phyloP scores from a whole-genome alignment of 2,888 invertebrate species.

The Xestoiulus laeticollis region DNA sequence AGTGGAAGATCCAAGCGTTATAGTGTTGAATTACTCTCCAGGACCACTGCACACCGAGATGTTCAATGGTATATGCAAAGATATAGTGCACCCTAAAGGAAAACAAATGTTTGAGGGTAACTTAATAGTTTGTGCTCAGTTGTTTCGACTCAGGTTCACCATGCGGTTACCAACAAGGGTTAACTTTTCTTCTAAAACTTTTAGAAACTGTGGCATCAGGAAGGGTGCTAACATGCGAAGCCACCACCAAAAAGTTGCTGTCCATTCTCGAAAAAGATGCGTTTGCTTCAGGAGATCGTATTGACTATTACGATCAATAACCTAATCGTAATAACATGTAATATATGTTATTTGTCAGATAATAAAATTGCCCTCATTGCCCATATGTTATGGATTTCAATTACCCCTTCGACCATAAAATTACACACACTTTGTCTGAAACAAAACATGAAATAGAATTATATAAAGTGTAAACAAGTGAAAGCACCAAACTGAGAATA shows the following conservation, averaged over 20 bases:
- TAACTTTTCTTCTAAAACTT: not conserved
- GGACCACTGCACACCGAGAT: constrained; percentile 93
- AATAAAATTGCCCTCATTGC: not conserved
- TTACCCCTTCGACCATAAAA: no score
- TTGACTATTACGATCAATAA: constrained; percentile 48
- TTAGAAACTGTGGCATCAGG: constrained; percentile 27
- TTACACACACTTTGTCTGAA: no score
- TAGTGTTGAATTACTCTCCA: constrained; percentile 89
- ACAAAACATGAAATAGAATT: no score
- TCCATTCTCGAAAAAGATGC: constrained; percentile 38
- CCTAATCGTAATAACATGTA: not conserved
- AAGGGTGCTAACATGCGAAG: constrained; percentile 45
- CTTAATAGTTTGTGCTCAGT: not conserved
- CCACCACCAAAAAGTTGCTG: constrained; percentile 45
- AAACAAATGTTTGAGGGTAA: constrained; percentile 36
- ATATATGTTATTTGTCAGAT: not conserved
- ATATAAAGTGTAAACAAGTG: no score
- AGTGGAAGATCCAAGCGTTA: constrained; percentile 76
- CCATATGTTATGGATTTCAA: no score
- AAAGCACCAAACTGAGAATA: not conserved
- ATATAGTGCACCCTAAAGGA: constrained; percentile 46
- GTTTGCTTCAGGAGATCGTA: constrained; percentile 45
- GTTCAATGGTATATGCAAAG: constrained; percentile 62
- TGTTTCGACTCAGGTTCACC: not conserved
- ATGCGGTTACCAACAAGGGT: not conserved